Base-by-base conservation (phyloP, 2,888 invertebrate genomes). In the Seira sanloemensis region DNA sequence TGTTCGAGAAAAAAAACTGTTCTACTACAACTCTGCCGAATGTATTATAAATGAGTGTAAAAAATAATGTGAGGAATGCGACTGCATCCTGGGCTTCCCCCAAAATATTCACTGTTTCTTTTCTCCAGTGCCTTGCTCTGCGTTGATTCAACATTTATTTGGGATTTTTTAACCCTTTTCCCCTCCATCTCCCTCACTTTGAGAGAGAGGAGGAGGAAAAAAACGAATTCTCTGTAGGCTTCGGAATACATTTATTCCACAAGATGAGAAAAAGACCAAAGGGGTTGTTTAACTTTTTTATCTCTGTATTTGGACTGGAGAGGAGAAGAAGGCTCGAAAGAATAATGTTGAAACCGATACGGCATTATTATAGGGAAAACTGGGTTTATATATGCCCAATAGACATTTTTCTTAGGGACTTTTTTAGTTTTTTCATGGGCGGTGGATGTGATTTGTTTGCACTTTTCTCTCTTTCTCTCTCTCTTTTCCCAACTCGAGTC, bases 371-470 rank as follows among this genome's bases (percentile, higher is more conserved):
- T n/a, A n/a, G n/a, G n/a, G n/a, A n/a, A n/a, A n/a, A n/a, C n/a
- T n/a, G n/a, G n/a, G n/a, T n/a, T 58, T 26, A 25, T 54, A 21
- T 68, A 37, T 19, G 27, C n/a, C 12, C 27, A 67, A 37, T 46
- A 58, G 75, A 71, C 23, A 69, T 68, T 72, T 78, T 71, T 46
- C 46, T 65, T 24, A 25, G 37, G 68, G 24, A 7, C 5, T 73
- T 73, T 79, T n/a, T n/a, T n/a, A n/a, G n/a, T n/a, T n/a, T 19
- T 77, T 62, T 62, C 62, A 19, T 62, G 62, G 62, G 62, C 62
- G 62, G 62, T 58, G 72, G 76, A 75, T 84, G 84, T 84, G 84
- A 84, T 84, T 84, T 84, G 84, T 84, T 78, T 84, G 84, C 84
- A 79, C 84, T 84, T 78, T 74, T 74, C n/a, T n/a, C 58, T 58